Evolutionary conservation across 2,797 vertebrate genomes (phyloP), one percentile per base, ranked within the genome.

Genomic region (Acridotheres tristis): DNA sequence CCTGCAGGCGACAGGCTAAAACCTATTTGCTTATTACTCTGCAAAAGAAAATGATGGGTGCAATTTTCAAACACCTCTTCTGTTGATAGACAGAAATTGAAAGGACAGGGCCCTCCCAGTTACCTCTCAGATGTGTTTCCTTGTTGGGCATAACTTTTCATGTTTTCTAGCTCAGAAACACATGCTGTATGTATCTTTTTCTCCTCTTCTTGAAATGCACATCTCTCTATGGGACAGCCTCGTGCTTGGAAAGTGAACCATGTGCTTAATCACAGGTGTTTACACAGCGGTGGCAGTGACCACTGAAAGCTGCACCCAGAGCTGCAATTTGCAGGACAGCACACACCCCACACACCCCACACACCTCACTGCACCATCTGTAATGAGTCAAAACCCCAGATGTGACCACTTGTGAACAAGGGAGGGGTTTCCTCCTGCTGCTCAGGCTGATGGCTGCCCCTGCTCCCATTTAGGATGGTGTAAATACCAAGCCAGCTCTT

Each of bases 1-100:
- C 94, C 96, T 90, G 68, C 94, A 93, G 97, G 96, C 93, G 54
- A 92, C 23, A 30, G 90, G 85, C 91, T 96, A 79, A 97, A 93
- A 85, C 89, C 71, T 95, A 92, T 94, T 92, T 95, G 85, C 82
- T 89, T 96, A 96, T 94, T 94, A 61, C 89, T 91, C 93, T 93
- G 88, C 75, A 94, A 84, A 95, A 96, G 89, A 95, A 96, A 96
- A 94, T 69, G 69, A 95, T 74, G 38, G 62, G 29, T 18, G 36
- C 92, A 78, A 57, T 85, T 92, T 91, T 90, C 81, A 82, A 88
- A 92, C 36, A 74, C 76, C 92, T 87, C 68, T 88, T 92, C 85
- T 89, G 81, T 78, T 95, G 93, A 85, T 53, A 74, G 93, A 83
- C 38, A 77, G 62, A 58, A 86, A 79, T 16, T 84, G 86, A 85